Conservation (phyloP, 2,113 vertebrate species). For the Urocitellus parryii region DNA sequence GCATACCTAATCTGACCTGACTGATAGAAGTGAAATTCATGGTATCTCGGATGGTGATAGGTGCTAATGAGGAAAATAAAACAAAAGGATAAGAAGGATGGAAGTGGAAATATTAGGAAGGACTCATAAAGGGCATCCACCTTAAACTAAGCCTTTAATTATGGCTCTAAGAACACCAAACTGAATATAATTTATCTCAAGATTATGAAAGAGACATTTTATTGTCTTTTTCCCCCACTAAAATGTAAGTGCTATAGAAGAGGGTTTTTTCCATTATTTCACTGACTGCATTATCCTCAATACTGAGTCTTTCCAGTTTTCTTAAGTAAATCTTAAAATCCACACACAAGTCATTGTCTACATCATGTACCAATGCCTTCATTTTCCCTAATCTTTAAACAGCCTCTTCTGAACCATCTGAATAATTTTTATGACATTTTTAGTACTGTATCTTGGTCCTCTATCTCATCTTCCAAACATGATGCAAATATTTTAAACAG, state of each 20-base stretch:
- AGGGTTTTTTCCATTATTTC: background rate
- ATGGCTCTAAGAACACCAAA: constrained; percentile 11
- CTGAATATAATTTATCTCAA: constrained; percentile 15
- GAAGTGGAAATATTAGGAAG: background rate
- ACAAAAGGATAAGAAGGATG: background rate
- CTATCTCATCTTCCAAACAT: constrained; percentile 33
- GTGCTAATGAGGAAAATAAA: background rate
- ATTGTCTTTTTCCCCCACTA: background rate
- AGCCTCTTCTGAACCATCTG: constrained; percentile 14
- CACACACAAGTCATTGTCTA: constrained; percentile 4
- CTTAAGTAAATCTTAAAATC: constrained; percentile 25
- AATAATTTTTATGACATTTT: constrained; percentile 3
- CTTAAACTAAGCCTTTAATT: constrained; percentile 27
- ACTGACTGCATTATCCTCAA: background rate
- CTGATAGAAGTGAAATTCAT: constrained; percentile 28
- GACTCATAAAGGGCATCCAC: background rate
- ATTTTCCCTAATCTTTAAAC: constrained; percentile 40
- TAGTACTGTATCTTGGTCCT: background rate
- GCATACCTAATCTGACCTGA: constrained; percentile 2
- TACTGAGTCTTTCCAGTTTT: constrained; percentile 32
- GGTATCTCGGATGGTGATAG: background rate
- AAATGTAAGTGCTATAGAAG: constrained; percentile 19
- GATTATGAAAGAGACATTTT: background rate
- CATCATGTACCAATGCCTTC: background rate
- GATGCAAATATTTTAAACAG: constrained; percentile 6